Conservation (phyloP, 2,113 vertebrate genomes). For the Ceuthmochares aereus region DNA sequence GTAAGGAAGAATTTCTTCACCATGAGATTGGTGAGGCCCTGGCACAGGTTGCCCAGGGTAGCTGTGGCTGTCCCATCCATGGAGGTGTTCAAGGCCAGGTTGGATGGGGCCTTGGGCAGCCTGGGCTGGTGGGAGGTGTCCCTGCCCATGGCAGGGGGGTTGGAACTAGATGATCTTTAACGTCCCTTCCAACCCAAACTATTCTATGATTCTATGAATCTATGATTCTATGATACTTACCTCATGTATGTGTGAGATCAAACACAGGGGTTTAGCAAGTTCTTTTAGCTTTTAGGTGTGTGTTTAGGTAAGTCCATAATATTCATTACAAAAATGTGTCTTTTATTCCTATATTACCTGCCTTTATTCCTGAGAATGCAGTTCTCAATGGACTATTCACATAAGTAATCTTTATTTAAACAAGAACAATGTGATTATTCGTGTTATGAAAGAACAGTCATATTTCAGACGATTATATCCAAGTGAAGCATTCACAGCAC, state of each 20-base stretch:
- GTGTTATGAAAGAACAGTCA: not conserved
- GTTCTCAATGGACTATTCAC: not conserved
- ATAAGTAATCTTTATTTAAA: not conserved
- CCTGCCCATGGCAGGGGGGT: too few relatives aligned
- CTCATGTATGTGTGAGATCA: rapidly evolving
- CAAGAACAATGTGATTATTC: not conserved
- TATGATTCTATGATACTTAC: too few relatives aligned
- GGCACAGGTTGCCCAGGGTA: too few relatives aligned
- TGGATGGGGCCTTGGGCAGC: too few relatives aligned
- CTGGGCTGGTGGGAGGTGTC: too few relatives aligned
- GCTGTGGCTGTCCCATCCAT: too few relatives aligned
- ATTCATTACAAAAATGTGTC: not conserved
- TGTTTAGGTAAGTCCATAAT: not conserved
- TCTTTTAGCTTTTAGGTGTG: not conserved
- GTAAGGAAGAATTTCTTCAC: too few relatives aligned
- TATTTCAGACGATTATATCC: not conserved
- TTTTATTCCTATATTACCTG: not conserved
- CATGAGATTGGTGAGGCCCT: too few relatives aligned
- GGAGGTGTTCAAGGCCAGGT: too few relatives aligned
- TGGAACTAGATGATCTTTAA: too few relatives aligned
- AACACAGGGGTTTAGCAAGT: not conserved
- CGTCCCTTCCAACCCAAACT: too few relatives aligned
- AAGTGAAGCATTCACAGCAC: not conserved
- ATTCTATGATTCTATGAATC: too few relatives aligned
- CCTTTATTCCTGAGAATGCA: not conserved